Base-by-base conservation (phyloP, 1,140 invertebrate species). In the Parapsyche elsis region DNA sequence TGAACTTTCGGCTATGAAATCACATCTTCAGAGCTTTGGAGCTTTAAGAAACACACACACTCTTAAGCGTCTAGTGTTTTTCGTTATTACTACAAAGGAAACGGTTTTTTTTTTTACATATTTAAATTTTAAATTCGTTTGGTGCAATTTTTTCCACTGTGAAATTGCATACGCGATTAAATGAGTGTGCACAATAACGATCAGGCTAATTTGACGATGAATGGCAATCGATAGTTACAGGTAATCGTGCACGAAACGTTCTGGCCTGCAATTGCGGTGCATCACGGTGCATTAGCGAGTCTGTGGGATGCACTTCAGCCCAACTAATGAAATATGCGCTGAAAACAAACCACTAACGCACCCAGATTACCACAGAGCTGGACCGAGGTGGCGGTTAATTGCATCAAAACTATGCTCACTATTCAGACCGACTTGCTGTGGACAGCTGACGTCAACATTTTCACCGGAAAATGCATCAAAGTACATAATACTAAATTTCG, bases 341-440 rank as follows among this genome's bases (percentile, higher is more conserved):
- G 0, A 67, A 67, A 67, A 67, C 64, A 67, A 67, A 67, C 64
- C 64, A 23, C 64, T 67, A 24, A 67, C 64, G 64, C 64, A 67
- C 24, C 64, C 24, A 49, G 73, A 53, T 73, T 73, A 53, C 38
- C 71, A 24, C 46, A 30, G 19, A 16, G 61, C 61, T 21, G 21
- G 24, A 67, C 61, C 61, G 19, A 49, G 77, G 78, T 61, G 59
- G 45, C 53, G 71, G 45, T 79, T 79, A 79, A 79, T 79, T 79
- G 78, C 78, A 79, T 79, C 78, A 74, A 59, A 79, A 73, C 26
- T 79, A 79, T 79, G 67, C 49, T 67, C 64, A 53, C 12, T 53
- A 53, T 53, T 38, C 30, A 7, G 30, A 38, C 1, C 30, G 7
- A 38, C 30, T 38, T 38, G 30, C 7, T 38, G 30, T 38, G 64